These are phyloP conservation scores for Hartigia nigra DNA, from an alignment of 2,888 invertebrate species.

Conservation along the genomic window DNA sequence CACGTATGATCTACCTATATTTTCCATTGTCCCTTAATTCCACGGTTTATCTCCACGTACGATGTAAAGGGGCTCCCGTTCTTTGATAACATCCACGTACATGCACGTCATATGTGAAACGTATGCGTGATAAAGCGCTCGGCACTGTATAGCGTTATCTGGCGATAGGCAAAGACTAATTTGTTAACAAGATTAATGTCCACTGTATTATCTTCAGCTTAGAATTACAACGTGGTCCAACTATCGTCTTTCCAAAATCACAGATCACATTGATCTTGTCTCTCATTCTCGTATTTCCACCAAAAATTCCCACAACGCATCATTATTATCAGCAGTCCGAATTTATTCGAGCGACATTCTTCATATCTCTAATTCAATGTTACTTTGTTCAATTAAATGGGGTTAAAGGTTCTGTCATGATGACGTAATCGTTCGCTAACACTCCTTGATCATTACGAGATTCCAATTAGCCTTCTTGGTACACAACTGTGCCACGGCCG, in stretches of 20 bases:
- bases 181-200: slow-evolving; percentile 44
- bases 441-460: neutral
- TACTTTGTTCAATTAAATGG: neutral
- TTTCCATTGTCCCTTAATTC: neutral
- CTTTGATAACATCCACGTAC: neutral
- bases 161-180: slow-evolving; percentile 32
- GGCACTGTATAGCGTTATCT: slow-evolving; percentile 27
- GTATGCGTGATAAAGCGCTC: slow-evolving; percentile 9
- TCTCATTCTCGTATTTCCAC: neutral
- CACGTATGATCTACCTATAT: neutral
- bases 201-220: slow-evolving; percentile 24
- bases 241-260: neutral
- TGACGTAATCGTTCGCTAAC: neutral
- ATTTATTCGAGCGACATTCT: neutral
- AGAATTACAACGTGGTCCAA: neutral
- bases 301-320: neutral
- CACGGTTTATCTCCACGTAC: neutral
- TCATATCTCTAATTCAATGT: neutral
- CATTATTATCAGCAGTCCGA: neutral
- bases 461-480: slow-evolving; percentile 2
- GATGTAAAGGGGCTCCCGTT: neutral
- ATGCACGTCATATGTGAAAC: neutral
- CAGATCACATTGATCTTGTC: neutral
- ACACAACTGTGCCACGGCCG: neutral
- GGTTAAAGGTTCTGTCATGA: neutral